These are phyloP conservation scores for Geothlypis trichas DNA, from an alignment of 2,113 vertebrate genomes.

Conservation along the genomic window DNA sequence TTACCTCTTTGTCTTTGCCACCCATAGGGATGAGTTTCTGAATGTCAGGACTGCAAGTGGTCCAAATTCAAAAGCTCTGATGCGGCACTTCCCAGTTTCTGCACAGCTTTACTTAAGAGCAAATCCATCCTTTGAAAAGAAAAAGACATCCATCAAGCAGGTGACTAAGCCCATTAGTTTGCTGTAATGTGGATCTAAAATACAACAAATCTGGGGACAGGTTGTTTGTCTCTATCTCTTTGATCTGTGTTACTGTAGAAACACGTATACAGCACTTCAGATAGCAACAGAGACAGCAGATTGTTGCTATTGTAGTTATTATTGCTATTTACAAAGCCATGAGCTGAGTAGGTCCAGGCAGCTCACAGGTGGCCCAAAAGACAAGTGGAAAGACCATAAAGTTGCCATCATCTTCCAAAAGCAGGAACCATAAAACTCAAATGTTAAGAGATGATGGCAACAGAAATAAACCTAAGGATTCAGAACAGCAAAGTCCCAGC, in stretches of 20 bases:
- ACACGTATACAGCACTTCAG: not conserved
- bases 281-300: not conserved
- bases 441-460: not conserved
- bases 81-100: not conserved
- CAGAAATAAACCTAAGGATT: not conserved
- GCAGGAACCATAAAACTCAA: not conserved
- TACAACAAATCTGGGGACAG: not conserved
- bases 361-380: not conserved
- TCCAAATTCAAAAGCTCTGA: not conserved
- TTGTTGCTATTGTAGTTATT: not conserved
- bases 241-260: not conserved
- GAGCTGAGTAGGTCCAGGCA: not conserved
- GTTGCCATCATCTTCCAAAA: not conserved
- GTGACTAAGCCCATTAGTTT: not conserved
- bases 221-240: not conserved
- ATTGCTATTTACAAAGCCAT: not conserved
- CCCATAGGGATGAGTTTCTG: constrained; percentile 13
- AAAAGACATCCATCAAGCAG: not conserved
- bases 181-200: not conserved
- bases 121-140: constrained; percentile 33
- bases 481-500: not conserved
- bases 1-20: constrained; percentile 46
- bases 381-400: not conserved
- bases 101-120: not conserved
- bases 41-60: not conserved